Evolutionary conservation across 2,888 invertebrate species (phyloP).

Genomic region (Clusia tigrina): DNA sequence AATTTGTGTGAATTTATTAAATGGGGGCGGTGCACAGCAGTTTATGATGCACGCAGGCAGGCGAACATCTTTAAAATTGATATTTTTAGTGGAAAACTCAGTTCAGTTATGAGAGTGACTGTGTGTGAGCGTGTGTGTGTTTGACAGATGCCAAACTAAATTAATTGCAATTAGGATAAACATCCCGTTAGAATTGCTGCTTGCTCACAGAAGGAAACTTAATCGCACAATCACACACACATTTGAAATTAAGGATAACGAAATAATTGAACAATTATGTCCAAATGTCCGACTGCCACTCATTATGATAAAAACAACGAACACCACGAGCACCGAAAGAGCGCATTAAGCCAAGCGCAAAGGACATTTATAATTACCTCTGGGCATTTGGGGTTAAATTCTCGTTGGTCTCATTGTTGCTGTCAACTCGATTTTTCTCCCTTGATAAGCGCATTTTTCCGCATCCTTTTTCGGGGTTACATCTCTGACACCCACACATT

Average conservation of each 20-base stretch:
- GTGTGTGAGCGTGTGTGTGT: no score
- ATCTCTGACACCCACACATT: conserved; percentile 10
- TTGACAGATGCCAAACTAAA: no score
- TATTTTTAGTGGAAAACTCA: no score
- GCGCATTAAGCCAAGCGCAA: conserved; percentile 45
- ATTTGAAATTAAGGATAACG: conserved; percentile 48
- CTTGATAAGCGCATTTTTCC: conserved; percentile 21
- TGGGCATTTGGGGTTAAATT: conserved; percentile 56
- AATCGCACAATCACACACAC: neutral
- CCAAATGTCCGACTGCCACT: conserved; percentile 59
- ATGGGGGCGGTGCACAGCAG: neutral
- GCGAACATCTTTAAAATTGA: no score
- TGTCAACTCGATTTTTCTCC: conserved; percentile 42
- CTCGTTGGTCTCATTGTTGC: conserved; percentile 16
- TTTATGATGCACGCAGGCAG: no score
- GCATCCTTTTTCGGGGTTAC: conserved; percentile 11
- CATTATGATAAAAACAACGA: conserved; percentile 60
- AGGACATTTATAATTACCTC: conserved; percentile 61
- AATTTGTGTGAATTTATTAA: conserved; percentile 11
- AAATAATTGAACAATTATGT: conserved; percentile 63
- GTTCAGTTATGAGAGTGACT: no score
- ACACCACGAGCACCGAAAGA: no score
- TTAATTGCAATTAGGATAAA: no score
- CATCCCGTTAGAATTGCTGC: no score
- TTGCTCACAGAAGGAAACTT: no score